Percentiles rank a stretch among this genome's conserved stretches.
phyloP scores from a whole-genome alignment of 1,140 invertebrate genomes.

The Tribolium madens region DNA sequence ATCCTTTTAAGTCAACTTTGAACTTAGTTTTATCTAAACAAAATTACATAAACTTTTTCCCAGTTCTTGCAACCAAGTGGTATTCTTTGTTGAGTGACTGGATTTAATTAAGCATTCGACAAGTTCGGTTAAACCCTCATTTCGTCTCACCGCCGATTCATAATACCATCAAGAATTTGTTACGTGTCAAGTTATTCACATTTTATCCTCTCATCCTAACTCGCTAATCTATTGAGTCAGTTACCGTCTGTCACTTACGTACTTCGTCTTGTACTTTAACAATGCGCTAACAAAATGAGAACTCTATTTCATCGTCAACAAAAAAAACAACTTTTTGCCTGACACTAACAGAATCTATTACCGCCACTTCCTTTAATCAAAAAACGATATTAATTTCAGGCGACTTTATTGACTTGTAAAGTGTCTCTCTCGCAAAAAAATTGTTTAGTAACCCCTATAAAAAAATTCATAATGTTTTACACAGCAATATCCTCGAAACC shows the following conservation, averaged over 20 bases:
- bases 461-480: slow-evolving; percentile 38
- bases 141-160: slow-evolving; percentile 16
- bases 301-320: not conserved
- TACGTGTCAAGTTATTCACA: slow-evolving; percentile 32
- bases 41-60: too few species aligned
- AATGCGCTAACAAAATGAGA: slow-evolving; percentile 11
- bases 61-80: too few species aligned
- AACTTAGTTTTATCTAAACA: too few species aligned
- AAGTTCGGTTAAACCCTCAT: not conserved
- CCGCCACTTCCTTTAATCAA: not conserved
- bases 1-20: too few species aligned
- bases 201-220: slow-evolving; percentile 13
- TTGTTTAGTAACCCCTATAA: slow-evolving; percentile 1
- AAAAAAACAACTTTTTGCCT: slow-evolving; percentile 1
- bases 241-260: slow-evolving; percentile 26
- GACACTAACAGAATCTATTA: not conserved
- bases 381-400: not conserved
- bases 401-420: not conserved
- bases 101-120: too few species aligned
- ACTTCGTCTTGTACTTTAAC: slow-evolving; percentile 21
- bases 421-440: not conserved
- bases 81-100: too few species aligned
- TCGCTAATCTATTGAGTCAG: slow-evolving; percentile 22
- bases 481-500: slow-evolving; percentile 14
- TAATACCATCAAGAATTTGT: slow-evolving; percentile 34